phyloP scores from a whole-genome alignment of 2,113 vertebrate genomes.

The Pogona vitticeps region DNA sequence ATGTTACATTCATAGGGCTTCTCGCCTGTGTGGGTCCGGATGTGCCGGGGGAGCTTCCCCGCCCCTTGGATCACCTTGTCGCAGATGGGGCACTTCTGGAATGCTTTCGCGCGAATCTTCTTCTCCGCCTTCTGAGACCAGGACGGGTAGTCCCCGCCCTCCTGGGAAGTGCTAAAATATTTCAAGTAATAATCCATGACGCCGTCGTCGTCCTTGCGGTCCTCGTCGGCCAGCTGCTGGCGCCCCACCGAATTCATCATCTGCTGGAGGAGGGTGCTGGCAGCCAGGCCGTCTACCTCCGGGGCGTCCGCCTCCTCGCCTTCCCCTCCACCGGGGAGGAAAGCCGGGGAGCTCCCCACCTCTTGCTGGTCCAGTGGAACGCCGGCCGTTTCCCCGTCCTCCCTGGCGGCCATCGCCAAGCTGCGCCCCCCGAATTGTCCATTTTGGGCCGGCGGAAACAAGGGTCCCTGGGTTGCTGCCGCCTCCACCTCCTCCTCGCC shows the following conservation, averaged over 20 bases:
- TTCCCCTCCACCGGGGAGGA: conserved; percentile 56
- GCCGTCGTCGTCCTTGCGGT: conserved; percentile 86
- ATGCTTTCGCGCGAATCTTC: conserved; percentile 99
- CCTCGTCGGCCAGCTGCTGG: conserved; percentile 80
- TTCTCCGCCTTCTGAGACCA: conserved; percentile 87
- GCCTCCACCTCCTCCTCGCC: conserved; percentile 72
- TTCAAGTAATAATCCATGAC: conserved; percentile 99
- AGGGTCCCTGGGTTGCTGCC: conserved; percentile 48
- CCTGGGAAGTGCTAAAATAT: conserved; percentile 91
- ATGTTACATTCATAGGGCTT: conserved; percentile 98
- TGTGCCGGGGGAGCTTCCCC: conserved; percentile 96
- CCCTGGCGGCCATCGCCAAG: conserved; percentile 65
- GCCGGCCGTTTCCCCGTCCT: conserved; percentile 72
- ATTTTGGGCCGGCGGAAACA: conserved; percentile 85
- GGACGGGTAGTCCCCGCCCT: conserved; percentile 78
- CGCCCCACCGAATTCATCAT: conserved; percentile 93
- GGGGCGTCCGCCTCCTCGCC: conserved; percentile 74
- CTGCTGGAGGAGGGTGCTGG: conserved; percentile 92
- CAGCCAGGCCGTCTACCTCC: conserved; percentile 79
- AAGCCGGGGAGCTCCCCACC: conserved; percentile 71
- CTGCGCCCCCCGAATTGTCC: conserved; percentile 79
- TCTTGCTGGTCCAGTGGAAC: conserved; percentile 75
- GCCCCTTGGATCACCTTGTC: conserved; percentile 96
- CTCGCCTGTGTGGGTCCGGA: conserved; percentile 98
- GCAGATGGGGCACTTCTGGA: conserved; percentile 99